Base-by-base conservation (phyloP, 2,888 invertebrate species). In the Glyphotaelius pellucidus region DNA sequence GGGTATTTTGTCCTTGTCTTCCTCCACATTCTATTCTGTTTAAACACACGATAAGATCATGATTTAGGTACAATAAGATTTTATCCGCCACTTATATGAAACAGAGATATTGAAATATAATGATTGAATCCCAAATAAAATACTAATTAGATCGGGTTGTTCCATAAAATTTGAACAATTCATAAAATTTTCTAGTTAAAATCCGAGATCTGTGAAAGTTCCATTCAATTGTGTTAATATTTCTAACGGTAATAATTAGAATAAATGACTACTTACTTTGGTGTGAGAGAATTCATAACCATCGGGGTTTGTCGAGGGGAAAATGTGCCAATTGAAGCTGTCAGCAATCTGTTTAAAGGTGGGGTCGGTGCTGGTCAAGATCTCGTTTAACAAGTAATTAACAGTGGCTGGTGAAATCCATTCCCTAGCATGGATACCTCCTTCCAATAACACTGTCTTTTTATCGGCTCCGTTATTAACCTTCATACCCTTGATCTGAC, bases 371-470 rank as follows among this genome's bases (percentile, higher is more conserved):
- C 97, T 97, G 0, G 96, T 97, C n/a, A 98, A 94, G 30, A 98
- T 95, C 94, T 97, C 96, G 93, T 98, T 97, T 47, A 98, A 96
- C 86, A 98, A 96, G 95, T 97, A 97, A 0, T 97, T 97, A 0
- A 97, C 97, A 0, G 97, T 97, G 0, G 98, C 97, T 0, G 97
- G 97, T 0, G 97, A 96, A 42, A 98, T 97, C 98, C 98, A 98
- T 95, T 98, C 98, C 83, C 97, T 95, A 0, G 97, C 95, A 94
- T 97, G 97, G 80, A 97, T 96, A 89, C 97, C 97, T 80, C 96
- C 96, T 95, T 97, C 97, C 25, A 97, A 95, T 95, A 97, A 97
- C 19, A 97, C 96, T 31, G 96, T 96, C 92, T 96, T 95, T 94
- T 97, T 95, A 93, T 96, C 94, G 95, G 94, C 9, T 94, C 94